Percentiles rank a stretch among this genome's conserved stretches.
Conservation (phyloP, 2,888 invertebrate genomes). For the Chrysodeixis includens region DNA sequence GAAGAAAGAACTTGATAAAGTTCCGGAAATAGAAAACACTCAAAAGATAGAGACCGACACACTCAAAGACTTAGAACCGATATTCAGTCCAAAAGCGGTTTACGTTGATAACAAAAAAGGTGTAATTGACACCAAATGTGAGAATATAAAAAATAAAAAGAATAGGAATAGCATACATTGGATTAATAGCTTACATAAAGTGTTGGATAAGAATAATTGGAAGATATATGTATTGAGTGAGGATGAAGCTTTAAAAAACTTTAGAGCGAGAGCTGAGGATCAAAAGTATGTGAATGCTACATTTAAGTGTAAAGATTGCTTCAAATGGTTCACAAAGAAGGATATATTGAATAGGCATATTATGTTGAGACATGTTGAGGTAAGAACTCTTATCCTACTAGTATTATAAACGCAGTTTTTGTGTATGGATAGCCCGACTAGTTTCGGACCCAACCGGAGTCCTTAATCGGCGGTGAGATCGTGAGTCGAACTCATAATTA, state of each 20-base stretch:
- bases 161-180: conserved; percentile 23
- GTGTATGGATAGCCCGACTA: too few relatives aligned
- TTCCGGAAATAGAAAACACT: conserved; percentile 15
- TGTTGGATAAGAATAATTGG: conserved; percentile 68
- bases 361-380: conserved; percentile 75
- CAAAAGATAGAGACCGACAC: conserved; percentile 1
- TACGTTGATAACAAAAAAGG: conserved; percentile 58
- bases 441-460: too few relatives aligned
- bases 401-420: too few relatives aligned
- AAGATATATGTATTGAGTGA: conserved; percentile 72
- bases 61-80: conserved; percentile 21
- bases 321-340: conserved; percentile 79
- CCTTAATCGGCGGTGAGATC: too few relatives aligned
- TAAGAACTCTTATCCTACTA: conserved; percentile 48
- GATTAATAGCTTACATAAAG: conserved; percentile 22
- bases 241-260: conserved; percentile 77
- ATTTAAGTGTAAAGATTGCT: conserved; percentile 78
- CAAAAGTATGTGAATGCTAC: conserved; percentile 70
- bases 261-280: conserved; percentile 68
- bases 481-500: too few relatives aligned
- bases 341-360: conserved; percentile 77
- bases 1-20: conserved; percentile 41
- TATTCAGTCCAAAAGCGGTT: conserved; percentile 54
- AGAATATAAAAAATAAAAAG: conserved; percentile 48
- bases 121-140: conserved; percentile 48